Evolutionary conservation across 2,113 vertebrate genomes (phyloP), one percentile per base, ranked within the genome.

Genomic region (Sapajus apella): DNA sequence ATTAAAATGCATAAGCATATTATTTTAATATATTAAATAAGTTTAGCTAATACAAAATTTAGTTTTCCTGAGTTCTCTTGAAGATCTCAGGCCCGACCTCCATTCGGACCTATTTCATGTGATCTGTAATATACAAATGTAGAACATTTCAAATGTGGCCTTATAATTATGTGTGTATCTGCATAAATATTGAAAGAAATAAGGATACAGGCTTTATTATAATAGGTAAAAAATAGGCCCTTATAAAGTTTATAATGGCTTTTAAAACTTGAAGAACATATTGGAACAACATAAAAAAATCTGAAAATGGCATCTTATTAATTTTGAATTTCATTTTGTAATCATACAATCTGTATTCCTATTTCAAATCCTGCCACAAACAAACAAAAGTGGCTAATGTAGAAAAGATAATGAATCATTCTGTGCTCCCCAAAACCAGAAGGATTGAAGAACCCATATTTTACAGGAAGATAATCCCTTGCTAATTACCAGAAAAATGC

Each of bases 321-420:
- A 92, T 77, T 81, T 95, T 58, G 66, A 87, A 94, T 94, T 80
- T 80, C 20, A 55, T 52, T 87, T 43, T 58, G 52, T 68, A 58
- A 89, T 93, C 77, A 76, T 56, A 21, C 13, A 61, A 84, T 23
- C 27, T 87, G 80, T 91, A 43, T 77, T 76, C 25, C 68, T 96
- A 79, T 72, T 95, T 95, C 80, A 93, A 93, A 83, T 91, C 14
- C 73, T 89, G 16, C n/a, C 37, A 84, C 17, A 89, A 91, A 76
- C 30, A 88, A 95, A 87, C 8, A 72, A 84, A 96, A 87, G 61
- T 58, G 23, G 13, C n/a, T 43, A 32, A 40, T 40, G 1, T 18
- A 79, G 79, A 52, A 70, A 90, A 89, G 13, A 79, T 14, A 81
- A 37, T 35, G 6, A 90, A 84, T 84, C 18, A 35, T 8, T 17